phyloP scores from a whole-genome alignment of 2,888 invertebrate genomes.

The Lasioglossum malachurum region DNA sequence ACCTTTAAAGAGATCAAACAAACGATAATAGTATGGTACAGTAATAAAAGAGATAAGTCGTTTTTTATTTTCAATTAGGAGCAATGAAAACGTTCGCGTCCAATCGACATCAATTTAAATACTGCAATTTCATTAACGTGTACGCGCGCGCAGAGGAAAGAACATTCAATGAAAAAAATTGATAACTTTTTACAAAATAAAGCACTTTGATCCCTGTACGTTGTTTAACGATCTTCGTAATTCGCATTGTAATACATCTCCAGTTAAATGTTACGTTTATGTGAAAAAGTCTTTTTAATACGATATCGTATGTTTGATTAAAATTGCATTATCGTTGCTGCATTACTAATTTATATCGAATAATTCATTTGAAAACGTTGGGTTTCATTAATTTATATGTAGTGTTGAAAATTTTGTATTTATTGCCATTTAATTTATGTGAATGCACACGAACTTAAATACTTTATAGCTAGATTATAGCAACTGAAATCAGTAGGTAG shows the following conservation, averaged over 20 bases:
- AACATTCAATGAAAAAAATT: not conserved
- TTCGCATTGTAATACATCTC: not conserved
- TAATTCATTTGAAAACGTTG: too few relatives aligned
- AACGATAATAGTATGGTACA: conserved; percentile 11
- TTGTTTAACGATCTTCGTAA: not conserved
- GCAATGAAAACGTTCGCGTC: not conserved
- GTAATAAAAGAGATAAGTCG: conserved; percentile 19
- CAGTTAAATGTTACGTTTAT: not conserved
- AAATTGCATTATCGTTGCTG: too few relatives aligned
- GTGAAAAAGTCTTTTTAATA: not conserved
- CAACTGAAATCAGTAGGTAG: too few relatives aligned
- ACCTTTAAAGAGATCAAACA: conserved; percentile 27
- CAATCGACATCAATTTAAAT: not conserved
- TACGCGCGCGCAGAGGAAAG: too few relatives aligned
- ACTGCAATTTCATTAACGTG: not conserved
- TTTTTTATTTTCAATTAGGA: conserved; percentile 22
- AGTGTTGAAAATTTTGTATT: too few relatives aligned
- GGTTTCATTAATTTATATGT: too few relatives aligned
- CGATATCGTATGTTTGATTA: not conserved
- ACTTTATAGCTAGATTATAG: too few relatives aligned
- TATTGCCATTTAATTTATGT: too few relatives aligned
- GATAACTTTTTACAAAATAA: not conserved
- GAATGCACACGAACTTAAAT: too few relatives aligned
- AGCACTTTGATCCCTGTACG: not conserved
- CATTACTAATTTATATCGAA: too few relatives aligned